phyloP scores from a whole-genome alignment of 2,113 vertebrate species.

The Saguinus imperator region DNA sequence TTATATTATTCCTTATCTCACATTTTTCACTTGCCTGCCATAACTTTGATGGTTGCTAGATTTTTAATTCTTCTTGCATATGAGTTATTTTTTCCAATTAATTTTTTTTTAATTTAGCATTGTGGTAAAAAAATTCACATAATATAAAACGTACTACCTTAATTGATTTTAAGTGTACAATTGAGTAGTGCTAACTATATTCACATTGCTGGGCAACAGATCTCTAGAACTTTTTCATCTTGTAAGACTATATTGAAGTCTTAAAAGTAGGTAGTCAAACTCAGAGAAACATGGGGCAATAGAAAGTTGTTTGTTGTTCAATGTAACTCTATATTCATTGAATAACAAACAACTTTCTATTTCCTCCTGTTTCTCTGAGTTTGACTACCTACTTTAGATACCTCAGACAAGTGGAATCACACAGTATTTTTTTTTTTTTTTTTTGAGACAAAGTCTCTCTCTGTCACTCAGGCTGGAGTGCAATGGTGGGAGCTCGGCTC shows the following conservation, averaged over 20 bases:
- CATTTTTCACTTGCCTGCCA: background rate
- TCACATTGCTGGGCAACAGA: background rate
- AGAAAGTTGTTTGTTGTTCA: background rate
- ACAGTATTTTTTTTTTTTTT: background rate
- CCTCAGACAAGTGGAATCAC: background rate
- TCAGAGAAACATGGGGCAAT: background rate
- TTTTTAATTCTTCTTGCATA: background rate
- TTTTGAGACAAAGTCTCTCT: too few relatives aligned
- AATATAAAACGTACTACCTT: background rate
- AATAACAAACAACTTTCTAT: background rate
- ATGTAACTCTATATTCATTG: background rate
- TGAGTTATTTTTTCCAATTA: conserved; percentile 1
- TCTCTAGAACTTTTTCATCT: background rate
- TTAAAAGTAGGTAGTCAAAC: background rate
- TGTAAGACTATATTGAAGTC: background rate
- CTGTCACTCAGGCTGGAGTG: too few relatives aligned
- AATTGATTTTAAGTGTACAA: background rate
- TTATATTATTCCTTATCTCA: background rate
- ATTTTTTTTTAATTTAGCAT: background rate
- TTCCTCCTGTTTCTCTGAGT: background rate
- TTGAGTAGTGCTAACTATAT: background rate
- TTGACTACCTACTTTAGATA: background rate
- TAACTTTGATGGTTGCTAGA: background rate
- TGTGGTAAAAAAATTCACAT: background rate
- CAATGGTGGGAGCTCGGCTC: too few relatives aligned